phyloP scores from a whole-genome alignment of 1,140 invertebrate species.

The Aphaenogaster floridana region DNA sequence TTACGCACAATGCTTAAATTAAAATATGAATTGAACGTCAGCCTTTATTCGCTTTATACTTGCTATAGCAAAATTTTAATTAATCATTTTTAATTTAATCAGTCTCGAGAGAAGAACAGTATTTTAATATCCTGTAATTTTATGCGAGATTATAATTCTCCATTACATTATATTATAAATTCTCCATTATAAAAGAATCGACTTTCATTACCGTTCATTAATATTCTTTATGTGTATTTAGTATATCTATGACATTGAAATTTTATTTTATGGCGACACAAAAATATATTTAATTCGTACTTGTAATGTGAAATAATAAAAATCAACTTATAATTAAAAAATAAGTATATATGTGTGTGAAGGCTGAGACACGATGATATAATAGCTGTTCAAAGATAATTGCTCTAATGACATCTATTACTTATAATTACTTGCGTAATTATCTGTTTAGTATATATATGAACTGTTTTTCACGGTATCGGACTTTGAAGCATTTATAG shows the following conservation, averaged over 20 bases:
- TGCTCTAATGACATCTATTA: background rate
- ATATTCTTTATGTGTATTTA: background rate
- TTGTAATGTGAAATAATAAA: background rate
- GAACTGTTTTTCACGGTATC: background rate
- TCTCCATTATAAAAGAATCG: background rate
- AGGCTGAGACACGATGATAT: background rate
- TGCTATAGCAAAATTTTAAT: background rate
- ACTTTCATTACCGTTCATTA: background rate
- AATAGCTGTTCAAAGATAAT: background rate
- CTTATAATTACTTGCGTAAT: background rate
- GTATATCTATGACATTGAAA: background rate
- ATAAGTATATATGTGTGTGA: background rate
- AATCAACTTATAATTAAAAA: background rate
- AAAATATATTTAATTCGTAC: background rate
- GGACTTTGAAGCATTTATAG: slow-evolving; percentile 28
- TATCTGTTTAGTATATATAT: slow-evolving; percentile 1
- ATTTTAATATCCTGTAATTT: background rate
- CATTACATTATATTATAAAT: background rate
- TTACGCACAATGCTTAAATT: background rate
- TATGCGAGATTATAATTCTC: background rate
- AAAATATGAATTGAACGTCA: background rate
- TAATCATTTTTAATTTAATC: slow-evolving; percentile 8
- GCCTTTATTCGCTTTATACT: background rate
- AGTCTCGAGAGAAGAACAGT: background rate
- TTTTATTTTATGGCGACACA: background rate